phyloP scores from a whole-genome alignment of 1,140 invertebrate genomes.

The Uloborus diversus region DNA sequence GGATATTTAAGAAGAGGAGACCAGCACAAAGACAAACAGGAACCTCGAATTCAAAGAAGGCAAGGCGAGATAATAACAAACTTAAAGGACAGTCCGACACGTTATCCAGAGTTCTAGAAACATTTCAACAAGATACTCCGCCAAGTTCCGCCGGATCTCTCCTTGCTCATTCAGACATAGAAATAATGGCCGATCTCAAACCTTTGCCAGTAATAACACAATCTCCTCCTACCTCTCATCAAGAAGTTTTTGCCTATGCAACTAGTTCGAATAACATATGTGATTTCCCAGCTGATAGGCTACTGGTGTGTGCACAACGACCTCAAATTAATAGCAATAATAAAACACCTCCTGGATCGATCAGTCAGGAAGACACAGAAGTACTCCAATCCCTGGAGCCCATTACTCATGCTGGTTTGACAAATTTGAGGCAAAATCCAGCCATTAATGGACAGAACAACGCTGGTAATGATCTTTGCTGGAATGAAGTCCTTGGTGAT shows the following conservation, averaged over 20 bases:
- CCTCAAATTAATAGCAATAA: neutral
- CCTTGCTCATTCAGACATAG: conserved; percentile 11
- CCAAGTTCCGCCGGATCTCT: conserved; percentile 42
- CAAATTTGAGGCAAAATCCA: neutral
- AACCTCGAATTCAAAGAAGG: conserved; percentile 5
- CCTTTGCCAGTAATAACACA: conserved; percentile 11
- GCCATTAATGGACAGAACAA: conserved; percentile 7
- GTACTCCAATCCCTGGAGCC: conserved; percentile 23
- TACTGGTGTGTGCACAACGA: conserved; percentile 7
- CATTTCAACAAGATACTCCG: conserved; percentile 50
- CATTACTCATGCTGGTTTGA: conserved; percentile 1
- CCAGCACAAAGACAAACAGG: conserved; percentile 49
- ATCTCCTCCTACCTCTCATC: neutral
- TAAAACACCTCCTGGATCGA: neutral
- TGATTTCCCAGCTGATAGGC: conserved; percentile 20
- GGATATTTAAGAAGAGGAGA: conserved; percentile 71
- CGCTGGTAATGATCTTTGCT: conserved; percentile 64
- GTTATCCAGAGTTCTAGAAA: conserved; percentile 31
- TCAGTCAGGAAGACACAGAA: conserved; percentile 5
- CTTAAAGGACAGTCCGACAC: conserved; percentile 38
- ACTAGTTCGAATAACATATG: conserved; percentile 24
- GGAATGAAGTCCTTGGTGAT: conserved; percentile 67
- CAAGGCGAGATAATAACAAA: conserved; percentile 25
- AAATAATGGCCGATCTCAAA: conserved; percentile 42
- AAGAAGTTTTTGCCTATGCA: conserved; percentile 21